Evolutionary conservation across 2,797 vertebrate species (phyloP), one percentile per base, ranked within the genome.

Genomic region (Arctocebus calabarensis): DNA sequence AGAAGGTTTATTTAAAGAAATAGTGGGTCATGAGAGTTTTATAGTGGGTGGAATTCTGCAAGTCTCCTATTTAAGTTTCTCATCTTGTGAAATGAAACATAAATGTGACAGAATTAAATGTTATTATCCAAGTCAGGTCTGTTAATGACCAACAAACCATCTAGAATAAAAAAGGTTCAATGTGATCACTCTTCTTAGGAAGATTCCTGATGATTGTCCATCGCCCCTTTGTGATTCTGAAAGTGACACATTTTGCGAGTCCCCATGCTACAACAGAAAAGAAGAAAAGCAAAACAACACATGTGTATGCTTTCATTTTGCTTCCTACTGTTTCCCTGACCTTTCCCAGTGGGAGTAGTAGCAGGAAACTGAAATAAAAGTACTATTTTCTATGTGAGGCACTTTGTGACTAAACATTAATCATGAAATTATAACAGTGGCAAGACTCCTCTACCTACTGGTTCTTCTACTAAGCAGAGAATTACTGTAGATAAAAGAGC

Each of bases 311-410:
- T 83, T 94, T 98, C 88, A 96, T 97, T 98, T 98, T 87, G 19
- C 92, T 94, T 96, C 97, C 95, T 32, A 92, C 86, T 94, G 96
- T 95, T 97, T 97, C 94, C 89, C 83, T 98, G 96, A 96, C 98
- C 97, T 98, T 98, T 98, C 71, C 45, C 70, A 75, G 94, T 48
- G 96, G 92, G 29, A 92, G 16, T 5, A 90, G 68, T 97, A 98
- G 97, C 95, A 97, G 97, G 95, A 98, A 96, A 91, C 88, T 94
- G 95, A 96, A 97, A 97, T 61, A 96, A 97, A 98, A 98, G 77
- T 95, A 83, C 48, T 96, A 96, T 96, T 97, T 98, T 97, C 95
- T 94, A 90, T 93, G 97, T 84, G 96, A 98, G 97, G 84, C 68
- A 37, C 86, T 97, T 97, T 94, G 75, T 71, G 86, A 94, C 78